These are phyloP conservation scores for Phyllostomus hastatus DNA, from an alignment of 2,113 vertebrate species.

Conservation along the genomic window DNA sequence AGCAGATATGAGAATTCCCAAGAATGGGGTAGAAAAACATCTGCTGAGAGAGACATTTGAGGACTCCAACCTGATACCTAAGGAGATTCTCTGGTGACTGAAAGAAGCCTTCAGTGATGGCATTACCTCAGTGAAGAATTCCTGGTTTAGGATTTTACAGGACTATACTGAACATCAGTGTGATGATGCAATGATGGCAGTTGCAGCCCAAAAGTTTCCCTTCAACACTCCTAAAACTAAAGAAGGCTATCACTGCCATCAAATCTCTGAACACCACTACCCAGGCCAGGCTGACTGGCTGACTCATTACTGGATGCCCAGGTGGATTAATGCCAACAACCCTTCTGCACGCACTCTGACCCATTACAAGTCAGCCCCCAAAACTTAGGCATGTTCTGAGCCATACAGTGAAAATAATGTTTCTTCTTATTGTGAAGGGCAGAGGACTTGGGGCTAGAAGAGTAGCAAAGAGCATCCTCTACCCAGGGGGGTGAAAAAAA, in stretches of 20 bases:
- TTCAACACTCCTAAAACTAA: constrained; percentile 91
- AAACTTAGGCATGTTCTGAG: constrained; percentile 63
- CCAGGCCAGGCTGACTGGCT: constrained; percentile 85
- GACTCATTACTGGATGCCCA: constrained; percentile 95
- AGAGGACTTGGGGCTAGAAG: no score
- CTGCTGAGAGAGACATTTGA: constrained; percentile 93
- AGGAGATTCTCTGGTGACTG: constrained; percentile 94
- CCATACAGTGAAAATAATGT: neutral
- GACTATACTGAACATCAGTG: constrained; percentile 91
- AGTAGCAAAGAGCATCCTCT: neutral
- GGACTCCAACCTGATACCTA: constrained; percentile 87
- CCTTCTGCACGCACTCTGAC: constrained; percentile 92
- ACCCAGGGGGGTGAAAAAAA: neutral
- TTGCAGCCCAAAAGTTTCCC: constrained; percentile 84
- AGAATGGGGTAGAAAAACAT: constrained; percentile 93
- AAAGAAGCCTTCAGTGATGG: constrained; percentile 98
- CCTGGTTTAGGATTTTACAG: constrained; percentile 93
- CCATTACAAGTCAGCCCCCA: neutral
- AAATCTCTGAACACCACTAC: constrained; percentile 91
- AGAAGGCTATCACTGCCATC: constrained; percentile 90
- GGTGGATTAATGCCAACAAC: constrained; percentile 89
- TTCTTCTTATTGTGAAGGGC: neutral
- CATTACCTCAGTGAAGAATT: constrained; percentile 91
- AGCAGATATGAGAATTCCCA: constrained; percentile 88
- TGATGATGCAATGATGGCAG: constrained; percentile 86